Percentiles rank a stretch among this genome's conserved stretches.
These are phyloP conservation scores for Julus scandinavius DNA, from an alignment of 2,888 invertebrate species.

Conservation along the genomic window DNA sequence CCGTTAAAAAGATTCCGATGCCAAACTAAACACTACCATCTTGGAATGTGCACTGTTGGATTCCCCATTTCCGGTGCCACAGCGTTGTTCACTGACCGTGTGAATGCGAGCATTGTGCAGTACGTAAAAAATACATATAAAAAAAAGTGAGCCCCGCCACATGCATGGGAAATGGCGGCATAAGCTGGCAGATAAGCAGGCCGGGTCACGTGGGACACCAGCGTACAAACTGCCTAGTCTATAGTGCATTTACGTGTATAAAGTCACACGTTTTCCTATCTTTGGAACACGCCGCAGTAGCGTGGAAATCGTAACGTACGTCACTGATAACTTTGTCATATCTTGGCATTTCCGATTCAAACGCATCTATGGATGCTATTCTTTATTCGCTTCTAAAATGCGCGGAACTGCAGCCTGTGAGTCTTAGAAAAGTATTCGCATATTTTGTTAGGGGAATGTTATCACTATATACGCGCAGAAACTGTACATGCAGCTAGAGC, in stretches of 20 bases:
- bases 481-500: not conserved
- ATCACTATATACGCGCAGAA: not conserved
- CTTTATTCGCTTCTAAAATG: not conserved
- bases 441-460: conserved; percentile 27
- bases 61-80: conserved; percentile 12
- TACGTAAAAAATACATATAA: not conserved
- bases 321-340: conserved; percentile 27
- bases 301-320: conserved; percentile 8
- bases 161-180: not conserved
- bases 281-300: not conserved
- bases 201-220: conserved; percentile 15
- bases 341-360: conserved; percentile 27
- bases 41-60: not conserved
- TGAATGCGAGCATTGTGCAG: not conserved
- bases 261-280: conserved; percentile 11
- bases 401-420: not conserved
- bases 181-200: not conserved
- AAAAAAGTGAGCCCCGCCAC: not conserved
- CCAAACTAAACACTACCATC: not conserved
- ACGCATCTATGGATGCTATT: conserved; percentile 14
- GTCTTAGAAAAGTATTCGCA: not conserved
- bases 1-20: not conserved
- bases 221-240: not conserved
- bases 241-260: not conserved
- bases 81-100: not conserved